phyloP scores from a whole-genome alignment of 2,888 invertebrate genomes.

The Unio pictorum region DNA sequence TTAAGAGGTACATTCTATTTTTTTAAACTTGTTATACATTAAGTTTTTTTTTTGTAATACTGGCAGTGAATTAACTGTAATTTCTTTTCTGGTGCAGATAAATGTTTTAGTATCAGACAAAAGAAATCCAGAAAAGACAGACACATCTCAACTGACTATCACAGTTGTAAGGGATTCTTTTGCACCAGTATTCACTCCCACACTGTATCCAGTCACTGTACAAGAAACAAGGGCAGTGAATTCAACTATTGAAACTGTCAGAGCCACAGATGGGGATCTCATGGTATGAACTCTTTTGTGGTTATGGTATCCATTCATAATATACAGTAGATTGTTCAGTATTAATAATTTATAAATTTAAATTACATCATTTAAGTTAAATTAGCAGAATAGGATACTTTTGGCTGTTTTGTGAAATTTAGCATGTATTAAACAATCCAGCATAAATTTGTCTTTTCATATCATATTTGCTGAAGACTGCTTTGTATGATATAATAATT shows the following conservation, averaged over 20 bases:
- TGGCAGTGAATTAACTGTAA: too few relatives aligned
- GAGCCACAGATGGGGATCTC: conserved; percentile 42
- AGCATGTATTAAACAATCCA: too few relatives aligned
- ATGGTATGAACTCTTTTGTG: conserved; percentile 24
- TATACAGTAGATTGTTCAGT: not conserved
- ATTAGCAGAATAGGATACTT: too few relatives aligned
- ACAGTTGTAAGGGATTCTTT: conserved; percentile 43
- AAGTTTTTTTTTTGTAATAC: too few relatives aligned
- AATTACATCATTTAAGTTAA: too few relatives aligned
- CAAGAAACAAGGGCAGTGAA: conserved; percentile 33
- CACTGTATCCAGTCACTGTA: conserved; percentile 21
- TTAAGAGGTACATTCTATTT: too few relatives aligned
- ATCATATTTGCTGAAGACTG: too few relatives aligned
- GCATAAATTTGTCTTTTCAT: too few relatives aligned
- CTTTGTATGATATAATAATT: too few relatives aligned
- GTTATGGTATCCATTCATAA: not conserved
- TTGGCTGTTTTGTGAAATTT: too few relatives aligned
- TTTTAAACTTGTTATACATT: too few relatives aligned
- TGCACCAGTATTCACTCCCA: conserved; percentile 26
- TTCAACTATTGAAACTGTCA: conserved; percentile 22
- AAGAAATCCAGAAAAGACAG: conserved; percentile 39
- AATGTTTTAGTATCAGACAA: conserved; percentile 46
- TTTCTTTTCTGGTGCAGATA: conserved; percentile 30
- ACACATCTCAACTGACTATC: conserved; percentile 43
- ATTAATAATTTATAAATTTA: not conserved